These are phyloP conservation scores for Drosophila novamexicana DNA, from an alignment of 1,140 invertebrate genomes.

Conservation along the genomic window DNA sequence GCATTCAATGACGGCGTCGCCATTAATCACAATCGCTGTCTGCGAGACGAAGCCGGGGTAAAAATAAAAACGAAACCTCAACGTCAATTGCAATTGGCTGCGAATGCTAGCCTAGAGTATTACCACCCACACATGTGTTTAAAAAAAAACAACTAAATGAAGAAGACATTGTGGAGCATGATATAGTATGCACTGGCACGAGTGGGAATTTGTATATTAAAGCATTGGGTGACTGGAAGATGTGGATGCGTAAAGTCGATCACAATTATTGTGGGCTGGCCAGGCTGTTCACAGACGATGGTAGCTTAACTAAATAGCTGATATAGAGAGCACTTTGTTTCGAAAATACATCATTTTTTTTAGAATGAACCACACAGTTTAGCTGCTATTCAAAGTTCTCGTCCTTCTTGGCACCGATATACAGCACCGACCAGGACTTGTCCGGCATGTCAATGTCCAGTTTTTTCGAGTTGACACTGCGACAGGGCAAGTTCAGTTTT, in stretches of 20 bases:
- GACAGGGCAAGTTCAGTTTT: neutral
- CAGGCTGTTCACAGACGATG: conserved; percentile 26
- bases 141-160: conserved; percentile 1
- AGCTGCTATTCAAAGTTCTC: conserved; percentile 36
- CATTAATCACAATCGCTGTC: conserved; percentile 75
- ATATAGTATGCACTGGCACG: conserved; percentile 60
- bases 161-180: conserved; percentile 17
- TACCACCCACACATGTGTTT: conserved; percentile 40
- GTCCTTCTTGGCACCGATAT: conserved; percentile 51
- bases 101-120: conserved; percentile 11
- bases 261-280: conserved; percentile 36
- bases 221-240: conserved; percentile 40
- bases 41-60: conserved; percentile 18
- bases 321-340: neutral
- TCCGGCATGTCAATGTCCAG: conserved; percentile 58
- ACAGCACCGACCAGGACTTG: conserved; percentile 79
- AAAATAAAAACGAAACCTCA: conserved; percentile 12
- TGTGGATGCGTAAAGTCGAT: conserved; percentile 50
- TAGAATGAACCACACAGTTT: conserved; percentile 2
- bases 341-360: neutral
- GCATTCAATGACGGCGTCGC: conserved; percentile 71
- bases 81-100: conserved; percentile 63
- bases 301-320: neutral
- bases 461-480: conserved; percentile 18
- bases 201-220: conserved; percentile 57